Percentiles rank a stretch among this genome's conserved stretches.
Conservation (phyloP, 2,113 vertebrate species). For the Myanophis thanlyinensis region DNA sequence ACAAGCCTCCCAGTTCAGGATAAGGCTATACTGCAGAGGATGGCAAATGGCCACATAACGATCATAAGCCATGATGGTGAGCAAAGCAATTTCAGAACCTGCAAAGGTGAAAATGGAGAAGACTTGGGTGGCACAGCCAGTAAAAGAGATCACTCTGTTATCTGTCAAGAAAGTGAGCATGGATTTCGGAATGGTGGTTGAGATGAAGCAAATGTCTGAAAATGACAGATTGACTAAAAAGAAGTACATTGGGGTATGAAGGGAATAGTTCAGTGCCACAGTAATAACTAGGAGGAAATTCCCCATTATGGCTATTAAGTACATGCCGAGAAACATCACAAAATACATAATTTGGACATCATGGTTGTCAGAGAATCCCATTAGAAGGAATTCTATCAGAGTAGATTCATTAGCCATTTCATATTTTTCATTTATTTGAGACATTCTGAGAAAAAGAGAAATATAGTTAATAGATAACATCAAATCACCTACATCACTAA, state of each 20-base stretch:
- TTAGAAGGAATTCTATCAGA: not conserved
- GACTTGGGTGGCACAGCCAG: not conserved
- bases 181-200: not conserved
- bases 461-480: not conserved
- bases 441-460: not conserved
- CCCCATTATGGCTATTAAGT: not conserved
- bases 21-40: not conserved
- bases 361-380: not conserved
- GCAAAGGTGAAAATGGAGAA: not conserved
- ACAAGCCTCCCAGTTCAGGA: not conserved
- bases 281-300: not conserved
- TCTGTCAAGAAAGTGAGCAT: not conserved
- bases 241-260: slow-evolving; percentile 3
- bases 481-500: not conserved
- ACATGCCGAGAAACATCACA: slow-evolving; percentile 1
- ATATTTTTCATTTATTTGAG: not conserved
- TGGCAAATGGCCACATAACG: not conserved
- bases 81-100: not conserved
- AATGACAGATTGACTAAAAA: not conserved
- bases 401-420: not conserved
- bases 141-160: not conserved
- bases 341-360: not conserved
- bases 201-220: not conserved
- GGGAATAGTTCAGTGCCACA: not conserved
- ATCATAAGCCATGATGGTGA: not conserved